Conservation (phyloP, 2,113 vertebrate species). For the Solea solea region DNA sequence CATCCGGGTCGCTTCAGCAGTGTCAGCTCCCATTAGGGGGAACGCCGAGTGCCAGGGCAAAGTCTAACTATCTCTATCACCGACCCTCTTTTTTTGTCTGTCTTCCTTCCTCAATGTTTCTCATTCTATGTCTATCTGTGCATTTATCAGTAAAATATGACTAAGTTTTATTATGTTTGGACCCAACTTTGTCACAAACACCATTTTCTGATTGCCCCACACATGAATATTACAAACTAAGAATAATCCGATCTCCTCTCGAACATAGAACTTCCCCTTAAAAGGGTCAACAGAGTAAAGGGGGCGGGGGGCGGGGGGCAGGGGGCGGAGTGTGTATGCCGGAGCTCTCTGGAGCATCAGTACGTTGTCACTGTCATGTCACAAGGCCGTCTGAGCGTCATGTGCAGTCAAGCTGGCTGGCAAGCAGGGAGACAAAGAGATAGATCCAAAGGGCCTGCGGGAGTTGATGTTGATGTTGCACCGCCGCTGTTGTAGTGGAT, state of each 20-base stretch:
- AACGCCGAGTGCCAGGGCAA: slow-evolving; percentile 34
- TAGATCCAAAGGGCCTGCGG: slow-evolving; percentile 56
- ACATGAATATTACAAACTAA: neutral
- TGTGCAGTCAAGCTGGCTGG: slow-evolving; percentile 55
- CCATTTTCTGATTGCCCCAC: neutral
- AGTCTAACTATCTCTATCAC: slow-evolving; percentile 62
- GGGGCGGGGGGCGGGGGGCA: slow-evolving; percentile 18
- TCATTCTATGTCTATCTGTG: neutral
- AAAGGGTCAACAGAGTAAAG: slow-evolving; percentile 40
- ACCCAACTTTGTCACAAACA: neutral
- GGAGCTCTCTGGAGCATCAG: slow-evolving; percentile 61
- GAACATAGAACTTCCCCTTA: slow-evolving; percentile 24
- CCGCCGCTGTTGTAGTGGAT: slow-evolving; percentile 52
- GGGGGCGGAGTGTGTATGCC: slow-evolving; percentile 8
- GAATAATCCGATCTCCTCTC: slow-evolving; percentile 11
- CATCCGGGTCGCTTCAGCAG: slow-evolving; percentile 72
- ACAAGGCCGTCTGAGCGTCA: slow-evolving; percentile 72
- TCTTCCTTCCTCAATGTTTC: slow-evolving; percentile 18
- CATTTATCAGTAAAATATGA: neutral
- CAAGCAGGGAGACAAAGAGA: slow-evolving; percentile 59
- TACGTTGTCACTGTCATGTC: slow-evolving; percentile 77
- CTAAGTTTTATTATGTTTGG: neutral
- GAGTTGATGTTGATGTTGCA: slow-evolving; percentile 74
- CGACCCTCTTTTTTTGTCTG: slow-evolving; percentile 27
- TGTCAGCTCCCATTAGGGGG: slow-evolving; percentile 77